Evolutionary conservation across 2,797 vertebrate species (phyloP), one percentile per base, ranked within the genome.

Genomic region (Cacajao melanocephalus): DNA sequence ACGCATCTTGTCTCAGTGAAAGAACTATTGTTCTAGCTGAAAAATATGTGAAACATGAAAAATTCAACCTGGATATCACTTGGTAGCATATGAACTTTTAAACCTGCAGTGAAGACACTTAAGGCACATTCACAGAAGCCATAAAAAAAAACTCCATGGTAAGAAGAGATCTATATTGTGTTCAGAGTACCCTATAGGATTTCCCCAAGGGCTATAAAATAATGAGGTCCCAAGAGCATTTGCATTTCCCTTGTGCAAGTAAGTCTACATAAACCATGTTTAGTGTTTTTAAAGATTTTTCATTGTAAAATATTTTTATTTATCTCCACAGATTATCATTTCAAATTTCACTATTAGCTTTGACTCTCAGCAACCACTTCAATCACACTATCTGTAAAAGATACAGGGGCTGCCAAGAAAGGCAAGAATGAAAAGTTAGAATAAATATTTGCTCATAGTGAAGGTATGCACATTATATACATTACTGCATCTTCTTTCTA

Each of bases 271-370:
- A 80, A 17, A 75, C n/a, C 8, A 39, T 57, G 9, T 39, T 70
- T 55, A 33, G 30, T 75, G 20, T 72, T 36, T 95, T 58, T 73
- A 64, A 97, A 90, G 17, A 88, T 9, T 80, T 97, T 73, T 78
- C 41, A 84, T 9, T 76, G 13, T 91, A 72, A 64, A 30, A 26
- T 91, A 0, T 28, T n/a, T 70, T 88, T 80, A 84, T 93, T 88
- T 39, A 46, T 92, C 70, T 93, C 28, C 48, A 88, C 75, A 82
- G 20, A 55, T 93, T 39, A 48, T 61, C 1, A 95, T 70, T 89
- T 90, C 41, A 79, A 87, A 30, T 4, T 26, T 67, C 52, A 90
- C 19, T 90, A 20, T 96, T 90, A 79, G 41, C 73, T 90, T 88
- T 88, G 46, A 80, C 44, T 78, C 55, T 73, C 7, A 50, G 26